phyloP scores from a whole-genome alignment of 2,888 invertebrate species.

The Netelia virgata region DNA sequence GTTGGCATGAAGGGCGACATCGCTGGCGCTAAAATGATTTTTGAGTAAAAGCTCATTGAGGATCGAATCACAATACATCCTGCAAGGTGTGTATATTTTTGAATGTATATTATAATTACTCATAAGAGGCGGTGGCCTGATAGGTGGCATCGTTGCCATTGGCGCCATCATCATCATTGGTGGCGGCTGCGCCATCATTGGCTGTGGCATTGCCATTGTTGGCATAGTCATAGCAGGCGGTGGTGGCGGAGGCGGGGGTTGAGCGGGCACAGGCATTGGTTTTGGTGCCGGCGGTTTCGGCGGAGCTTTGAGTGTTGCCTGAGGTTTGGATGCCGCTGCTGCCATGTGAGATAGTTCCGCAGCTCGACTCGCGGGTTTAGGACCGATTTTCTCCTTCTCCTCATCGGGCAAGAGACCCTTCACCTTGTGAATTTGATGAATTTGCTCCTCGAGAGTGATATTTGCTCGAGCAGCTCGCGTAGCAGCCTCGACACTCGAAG shows the following conservation, averaged over 20 bases:
- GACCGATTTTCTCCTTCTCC: constrained; percentile 98
- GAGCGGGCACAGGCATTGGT: constrained; percentile 83
- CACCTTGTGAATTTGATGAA: constrained; percentile 98
- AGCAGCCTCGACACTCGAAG: constrained; percentile 98
- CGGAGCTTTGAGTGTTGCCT: constrained; percentile 82
- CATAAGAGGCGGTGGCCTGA: constrained; percentile 87
- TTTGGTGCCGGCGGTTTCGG: constrained; percentile 83
- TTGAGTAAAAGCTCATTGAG: constrained; percentile 3
- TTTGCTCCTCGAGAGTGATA: constrained; percentile 98
- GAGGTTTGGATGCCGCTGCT: constrained; percentile 82
- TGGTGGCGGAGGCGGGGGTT: constrained; percentile 82
- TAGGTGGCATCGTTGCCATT: constrained; percentile 87
- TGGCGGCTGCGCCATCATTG: constrained; percentile 86
- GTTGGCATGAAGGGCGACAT: constrained; percentile 84
- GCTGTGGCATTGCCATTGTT: constrained; percentile 85
- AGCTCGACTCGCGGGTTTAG: constrained; percentile 89
- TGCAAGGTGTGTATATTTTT: constrained; percentile 31
- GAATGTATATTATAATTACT: constrained; percentile 82
- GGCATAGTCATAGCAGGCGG: constrained; percentile 83
- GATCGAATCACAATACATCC: neutral
- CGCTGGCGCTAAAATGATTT: constrained; percentile 78
- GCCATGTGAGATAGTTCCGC: constrained; percentile 83
- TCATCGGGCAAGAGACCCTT: constrained; percentile 97
- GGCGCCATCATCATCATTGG: constrained; percentile 89
- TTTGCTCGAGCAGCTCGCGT: constrained; percentile 97